Evolutionary conservation across 1,140 invertebrate species (phyloP).

Genomic region (Branchinecta lindahli): DNA sequence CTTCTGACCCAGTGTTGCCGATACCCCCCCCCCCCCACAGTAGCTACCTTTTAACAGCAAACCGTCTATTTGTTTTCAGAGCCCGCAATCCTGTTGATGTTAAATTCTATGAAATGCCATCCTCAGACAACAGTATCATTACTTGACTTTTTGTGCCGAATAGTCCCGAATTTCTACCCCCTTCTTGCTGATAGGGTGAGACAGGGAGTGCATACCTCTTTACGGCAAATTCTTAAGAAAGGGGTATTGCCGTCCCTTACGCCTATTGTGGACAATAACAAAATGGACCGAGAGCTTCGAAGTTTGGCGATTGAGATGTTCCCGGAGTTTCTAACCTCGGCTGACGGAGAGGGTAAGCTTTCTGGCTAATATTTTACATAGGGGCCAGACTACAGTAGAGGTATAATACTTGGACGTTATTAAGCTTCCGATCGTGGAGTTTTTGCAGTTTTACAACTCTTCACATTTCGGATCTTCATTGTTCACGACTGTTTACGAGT

Average conservation of each 20-base stretch:
- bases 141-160: constrained; percentile 84
- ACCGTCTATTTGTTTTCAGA: constrained; percentile 38
- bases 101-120: constrained; percentile 89
- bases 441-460: neutral
- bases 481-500: no score
- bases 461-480: no score
- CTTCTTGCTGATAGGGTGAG: constrained; percentile 64
- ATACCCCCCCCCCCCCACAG: no score
- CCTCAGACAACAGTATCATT: constrained; percentile 85
- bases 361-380: neutral
- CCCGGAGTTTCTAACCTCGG: constrained; percentile 65
- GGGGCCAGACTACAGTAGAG: no score
- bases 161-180: constrained; percentile 85
- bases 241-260: constrained; percentile 73
- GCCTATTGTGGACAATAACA: constrained; percentile 81
- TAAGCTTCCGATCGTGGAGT: no score
- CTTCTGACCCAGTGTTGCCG: no score
- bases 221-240: constrained; percentile 85
- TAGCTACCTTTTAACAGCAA: no score
- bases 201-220: constrained; percentile 77
- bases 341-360: constrained; percentile 21
- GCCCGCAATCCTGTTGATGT: constrained; percentile 96
- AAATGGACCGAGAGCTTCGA: constrained; percentile 73
- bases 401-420: no score
- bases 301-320: constrained; percentile 74